Evolutionary conservation across 2,797 vertebrate genomes (phyloP), one percentile per base, ranked within the genome.

Genomic region (Crypturellus tataupa): DNA sequence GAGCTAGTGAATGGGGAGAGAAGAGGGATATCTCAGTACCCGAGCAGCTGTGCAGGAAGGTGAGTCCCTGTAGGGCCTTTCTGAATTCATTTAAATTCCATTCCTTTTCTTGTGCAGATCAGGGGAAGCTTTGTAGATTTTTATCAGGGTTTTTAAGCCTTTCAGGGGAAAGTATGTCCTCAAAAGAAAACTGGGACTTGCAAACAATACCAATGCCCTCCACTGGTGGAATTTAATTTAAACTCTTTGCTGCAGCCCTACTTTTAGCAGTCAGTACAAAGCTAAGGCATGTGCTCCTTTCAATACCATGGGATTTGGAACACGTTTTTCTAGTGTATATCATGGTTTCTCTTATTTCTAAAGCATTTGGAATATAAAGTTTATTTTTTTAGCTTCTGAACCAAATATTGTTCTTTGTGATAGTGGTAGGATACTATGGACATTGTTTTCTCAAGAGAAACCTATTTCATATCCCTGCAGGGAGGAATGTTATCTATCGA

Each of bases 401-500:
- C 44, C 56, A 69, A 67, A 31, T 70, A 27, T 42, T 87, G 77
- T 76, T 70, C 62, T 62, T 81, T 51, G 27, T 80, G 73, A 91
- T 60, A 53, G 69, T 27, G 44, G 15, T 55, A 80, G 29, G 35
- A 70, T 71, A 44, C 56, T 19, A 29, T 0, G 13, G 68, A 60
- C 69, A 25, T 46, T 3, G 1, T 76, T 83, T 94, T 96, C 80
- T 97, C 62, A 78, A 85, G 87, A 93, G 83, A 95, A 93, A 92
- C 85, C 87, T 79, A 27, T 95, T 96, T 97, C 93, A 42, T 97
- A 70, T 97, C 86, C 88, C 95, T 8, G 2, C 95, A 98, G 98
- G 97, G 83, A 98, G 96, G 95, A 99, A 98, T 3, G 98, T 99
- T 95, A 98, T 98, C 83, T 98, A 99, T 97, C 98, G 99, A 1